Evolutionary conservation across 2,888 invertebrate genomes (phyloP).

Genomic region (Drosophila putrida): DNA sequence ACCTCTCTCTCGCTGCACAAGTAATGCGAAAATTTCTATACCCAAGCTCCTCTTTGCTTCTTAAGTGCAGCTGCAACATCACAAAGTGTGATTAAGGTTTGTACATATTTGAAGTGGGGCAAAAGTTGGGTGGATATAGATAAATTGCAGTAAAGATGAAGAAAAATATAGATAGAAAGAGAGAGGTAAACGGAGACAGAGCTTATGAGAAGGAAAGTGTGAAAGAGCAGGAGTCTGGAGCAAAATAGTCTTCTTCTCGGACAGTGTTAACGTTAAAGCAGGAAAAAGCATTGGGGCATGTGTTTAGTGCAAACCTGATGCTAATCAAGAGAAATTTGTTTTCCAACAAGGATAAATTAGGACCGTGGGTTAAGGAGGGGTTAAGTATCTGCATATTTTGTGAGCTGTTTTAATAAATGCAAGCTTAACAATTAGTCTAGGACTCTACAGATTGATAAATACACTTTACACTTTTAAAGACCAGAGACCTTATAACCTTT

Average conservation of each 20-base stretch:
- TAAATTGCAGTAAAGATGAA: slow-evolving; percentile 38
- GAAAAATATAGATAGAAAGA: not conserved
- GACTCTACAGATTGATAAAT: not conserved
- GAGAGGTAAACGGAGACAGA: not conserved
- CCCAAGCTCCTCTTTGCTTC: slow-evolving; percentile 41
- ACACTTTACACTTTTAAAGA: too few relatives aligned
- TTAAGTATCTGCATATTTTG: not conserved
- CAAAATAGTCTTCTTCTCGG: not conserved
- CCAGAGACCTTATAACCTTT: too few relatives aligned
- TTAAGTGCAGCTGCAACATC: slow-evolving; percentile 44
- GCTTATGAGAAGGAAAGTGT: not conserved
- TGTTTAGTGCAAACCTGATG: slow-evolving; percentile 17
- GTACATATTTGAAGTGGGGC: slow-evolving; percentile 58
- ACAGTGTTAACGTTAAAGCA: slow-evolving; percentile 19
- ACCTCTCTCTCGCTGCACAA: slow-evolving; percentile 32
- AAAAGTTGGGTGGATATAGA: slow-evolving; percentile 30
- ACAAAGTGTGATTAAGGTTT: slow-evolving; percentile 67
- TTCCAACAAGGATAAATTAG: slow-evolving; percentile 1
- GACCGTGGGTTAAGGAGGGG: not conserved
- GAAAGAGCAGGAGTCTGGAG: too few relatives aligned
- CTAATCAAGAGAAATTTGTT: slow-evolving; percentile 37
- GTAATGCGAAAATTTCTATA: slow-evolving; percentile 56
- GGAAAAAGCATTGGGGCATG: slow-evolving; percentile 17
- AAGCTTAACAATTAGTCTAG: not conserved
- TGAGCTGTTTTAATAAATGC: too few relatives aligned